Conservation (phyloP, 2,797 vertebrate genomes). For the Octomys mimax region DNA sequence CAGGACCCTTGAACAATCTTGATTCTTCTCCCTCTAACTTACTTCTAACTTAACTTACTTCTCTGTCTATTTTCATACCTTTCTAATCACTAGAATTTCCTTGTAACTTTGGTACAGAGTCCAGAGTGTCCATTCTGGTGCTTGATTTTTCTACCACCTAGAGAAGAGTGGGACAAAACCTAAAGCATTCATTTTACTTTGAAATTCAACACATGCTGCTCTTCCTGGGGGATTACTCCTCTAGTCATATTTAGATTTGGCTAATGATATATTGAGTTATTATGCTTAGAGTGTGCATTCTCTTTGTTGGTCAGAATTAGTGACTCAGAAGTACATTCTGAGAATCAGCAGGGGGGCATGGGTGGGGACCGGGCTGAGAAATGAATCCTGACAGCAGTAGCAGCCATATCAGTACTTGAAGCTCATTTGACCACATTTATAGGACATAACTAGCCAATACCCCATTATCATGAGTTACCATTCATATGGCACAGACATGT, state of each 20-base stretch:
- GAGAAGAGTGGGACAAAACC: not conserved
- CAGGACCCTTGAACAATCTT: too few species aligned
- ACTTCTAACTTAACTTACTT: too few species aligned
- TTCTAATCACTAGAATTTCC: not conserved
- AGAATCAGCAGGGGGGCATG: not conserved
- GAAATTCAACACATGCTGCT: constrained; percentile 3
- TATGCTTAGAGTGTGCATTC: not conserved
- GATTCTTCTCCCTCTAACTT: too few species aligned
- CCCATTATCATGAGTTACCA: not conserved
- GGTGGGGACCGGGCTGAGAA: not conserved
- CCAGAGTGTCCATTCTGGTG: not conserved
- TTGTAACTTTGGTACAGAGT: not conserved
- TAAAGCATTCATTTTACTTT: not conserved
- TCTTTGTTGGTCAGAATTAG: not conserved
- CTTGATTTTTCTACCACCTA: rapidly evolving
- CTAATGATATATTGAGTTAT: constrained; percentile 21
- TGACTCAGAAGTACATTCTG: not conserved
- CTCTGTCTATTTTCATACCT: not conserved
- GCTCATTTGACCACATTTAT: not conserved
- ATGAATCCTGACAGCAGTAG: not conserved
- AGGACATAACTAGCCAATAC: not conserved
- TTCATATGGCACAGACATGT: not conserved
- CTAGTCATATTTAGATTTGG: not conserved
- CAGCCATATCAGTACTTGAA: not conserved
- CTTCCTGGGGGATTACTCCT: not conserved